Conservation (phyloP, 2,797 vertebrate species). For the Hirundo rustica region DNA sequence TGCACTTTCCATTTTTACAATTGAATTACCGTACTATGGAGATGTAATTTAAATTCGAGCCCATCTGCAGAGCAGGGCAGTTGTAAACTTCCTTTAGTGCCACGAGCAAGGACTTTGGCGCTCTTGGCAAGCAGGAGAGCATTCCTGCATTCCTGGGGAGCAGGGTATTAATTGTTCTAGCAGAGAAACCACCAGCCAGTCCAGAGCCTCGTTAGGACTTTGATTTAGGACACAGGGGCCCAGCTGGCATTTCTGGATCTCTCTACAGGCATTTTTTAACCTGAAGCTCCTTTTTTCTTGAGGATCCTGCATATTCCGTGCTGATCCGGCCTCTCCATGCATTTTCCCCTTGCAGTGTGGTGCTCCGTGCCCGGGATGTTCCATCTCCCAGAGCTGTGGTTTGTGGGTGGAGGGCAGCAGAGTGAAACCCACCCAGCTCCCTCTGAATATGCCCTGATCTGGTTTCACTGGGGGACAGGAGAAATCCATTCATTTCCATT, state of each 20-base stretch:
- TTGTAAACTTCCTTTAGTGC: background rate
- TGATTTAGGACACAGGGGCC: background rate
- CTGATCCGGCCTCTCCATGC: background rate
- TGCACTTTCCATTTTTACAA: background rate
- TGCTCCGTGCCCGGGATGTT: background rate
- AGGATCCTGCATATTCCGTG: rapidly evolving
- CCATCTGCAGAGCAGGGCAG: background rate
- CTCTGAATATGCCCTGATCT: background rate
- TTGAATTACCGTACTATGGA: background rate
- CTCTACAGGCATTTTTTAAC: rapidly evolving
- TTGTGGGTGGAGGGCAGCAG: background rate
- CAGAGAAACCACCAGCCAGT: background rate
- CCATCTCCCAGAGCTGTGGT: background rate
- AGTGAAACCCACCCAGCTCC: no score
- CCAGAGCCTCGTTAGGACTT: background rate
- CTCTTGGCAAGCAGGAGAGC: background rate
- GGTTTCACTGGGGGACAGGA: background rate
- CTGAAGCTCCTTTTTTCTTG: background rate
- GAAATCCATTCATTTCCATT: background rate
- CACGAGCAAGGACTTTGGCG: background rate
- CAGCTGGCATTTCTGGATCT: background rate
- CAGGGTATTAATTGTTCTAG: background rate
- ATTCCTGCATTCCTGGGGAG: background rate
- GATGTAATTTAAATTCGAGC: background rate
- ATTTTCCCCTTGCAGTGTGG: background rate